phyloP scores from a whole-genome alignment of 2,797 vertebrate species.

The Xiphophorus birchmanni region DNA sequence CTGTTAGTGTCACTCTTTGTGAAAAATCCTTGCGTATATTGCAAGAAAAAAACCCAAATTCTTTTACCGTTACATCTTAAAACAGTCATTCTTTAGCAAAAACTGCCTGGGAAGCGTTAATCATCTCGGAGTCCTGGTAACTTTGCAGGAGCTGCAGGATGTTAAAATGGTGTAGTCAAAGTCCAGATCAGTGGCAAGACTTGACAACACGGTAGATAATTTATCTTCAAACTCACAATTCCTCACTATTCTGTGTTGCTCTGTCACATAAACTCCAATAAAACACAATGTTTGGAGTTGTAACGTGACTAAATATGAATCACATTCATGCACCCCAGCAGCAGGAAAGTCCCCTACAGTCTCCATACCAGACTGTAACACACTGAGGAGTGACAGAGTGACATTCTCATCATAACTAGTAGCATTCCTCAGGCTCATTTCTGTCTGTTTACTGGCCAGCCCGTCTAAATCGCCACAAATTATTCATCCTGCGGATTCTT shows the following conservation, averaged over 20 bases:
- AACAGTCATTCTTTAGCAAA: too few relatives aligned
- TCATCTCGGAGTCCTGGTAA: neutral
- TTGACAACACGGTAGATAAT: neutral
- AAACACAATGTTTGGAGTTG: neutral
- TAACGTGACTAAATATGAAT: neutral
- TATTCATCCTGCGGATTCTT: neutral
- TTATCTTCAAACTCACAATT: neutral
- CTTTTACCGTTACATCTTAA: too few relatives aligned
- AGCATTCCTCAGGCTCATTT: slow-evolving; percentile 28
- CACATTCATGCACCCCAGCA: slow-evolving; percentile 24
- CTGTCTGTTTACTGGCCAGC: slow-evolving; percentile 4
- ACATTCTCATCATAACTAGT: slow-evolving; percentile 14
- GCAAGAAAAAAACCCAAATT: too few relatives aligned
- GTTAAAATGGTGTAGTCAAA: neutral
- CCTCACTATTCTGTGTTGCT: neutral
- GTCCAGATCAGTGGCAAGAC: neutral
- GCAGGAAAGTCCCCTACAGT: slow-evolving; percentile 49
- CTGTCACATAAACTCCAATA: neutral
- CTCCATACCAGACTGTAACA: slow-evolving; percentile 58
- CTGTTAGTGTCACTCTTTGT: too few relatives aligned
- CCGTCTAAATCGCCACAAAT: slow-evolving; percentile 3
- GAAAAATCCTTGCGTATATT: too few relatives aligned
- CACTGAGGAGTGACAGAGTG: slow-evolving; percentile 26
- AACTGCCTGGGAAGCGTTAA: neutral
- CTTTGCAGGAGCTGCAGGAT: neutral